Conservation (phyloP, 2,888 invertebrate species). For the Synergus japonicus region DNA sequence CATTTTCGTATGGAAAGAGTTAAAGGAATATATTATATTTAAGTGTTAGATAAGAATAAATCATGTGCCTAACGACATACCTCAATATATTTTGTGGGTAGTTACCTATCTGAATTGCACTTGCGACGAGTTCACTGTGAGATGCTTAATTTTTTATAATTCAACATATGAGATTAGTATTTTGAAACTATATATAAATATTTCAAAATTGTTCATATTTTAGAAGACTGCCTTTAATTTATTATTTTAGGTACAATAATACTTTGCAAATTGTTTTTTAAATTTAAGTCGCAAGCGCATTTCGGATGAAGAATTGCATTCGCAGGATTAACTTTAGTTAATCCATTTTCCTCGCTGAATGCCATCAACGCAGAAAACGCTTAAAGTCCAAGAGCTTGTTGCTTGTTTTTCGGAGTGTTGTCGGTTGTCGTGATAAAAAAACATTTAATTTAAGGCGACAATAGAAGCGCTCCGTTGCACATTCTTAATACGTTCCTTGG, state of each 20-base stretch:
- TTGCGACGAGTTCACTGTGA: constrained; percentile 27
- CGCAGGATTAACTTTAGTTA: constrained; percentile 35
- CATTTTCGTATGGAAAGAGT: constrained; percentile 30
- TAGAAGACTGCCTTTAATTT: background rate
- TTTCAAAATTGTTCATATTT: background rate
- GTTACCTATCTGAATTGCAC: constrained; percentile 60
- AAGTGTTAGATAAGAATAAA: constrained; percentile 52
- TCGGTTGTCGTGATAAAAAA: constrained; percentile 47
- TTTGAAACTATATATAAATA: background rate
- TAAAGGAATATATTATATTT: constrained; percentile 42
- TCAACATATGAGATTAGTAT: background rate
- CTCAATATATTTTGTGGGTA: constrained; percentile 69
- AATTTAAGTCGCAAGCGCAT: constrained; percentile 3
- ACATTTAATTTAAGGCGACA: background rate
- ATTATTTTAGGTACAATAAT: background rate
- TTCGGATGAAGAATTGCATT: constrained; percentile 9
- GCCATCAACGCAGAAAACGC: constrained; percentile 45
- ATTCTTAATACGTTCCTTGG: constrained; percentile 9
- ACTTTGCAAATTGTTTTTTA: background rate
- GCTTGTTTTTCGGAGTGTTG: constrained; percentile 60
- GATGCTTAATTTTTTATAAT: background rate
- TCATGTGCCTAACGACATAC: constrained; percentile 73
- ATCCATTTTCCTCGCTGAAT: constrained; percentile 22
- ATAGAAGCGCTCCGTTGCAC: background rate
- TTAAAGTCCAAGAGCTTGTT: constrained; percentile 57